Conservation (phyloP, 2,797 vertebrate species). For the Cryptoprocta ferox region DNA sequence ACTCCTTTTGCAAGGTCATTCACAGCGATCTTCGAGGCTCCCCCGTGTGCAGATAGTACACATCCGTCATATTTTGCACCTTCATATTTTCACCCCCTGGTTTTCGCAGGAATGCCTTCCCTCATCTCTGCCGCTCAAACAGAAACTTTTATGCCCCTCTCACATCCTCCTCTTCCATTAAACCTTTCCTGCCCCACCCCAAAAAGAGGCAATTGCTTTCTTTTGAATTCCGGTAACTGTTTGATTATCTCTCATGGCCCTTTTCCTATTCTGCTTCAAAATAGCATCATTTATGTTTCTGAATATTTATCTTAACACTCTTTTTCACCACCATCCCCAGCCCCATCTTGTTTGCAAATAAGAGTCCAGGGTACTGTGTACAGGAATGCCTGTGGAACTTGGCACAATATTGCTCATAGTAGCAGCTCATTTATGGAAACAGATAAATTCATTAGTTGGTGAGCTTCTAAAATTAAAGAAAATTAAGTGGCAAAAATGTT, state of each 20-base stretch:
- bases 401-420: neutral
- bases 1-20: neutral
- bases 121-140: neutral
- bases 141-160: neutral
- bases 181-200: neutral
- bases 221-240: neutral
- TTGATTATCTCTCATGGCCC: neutral
- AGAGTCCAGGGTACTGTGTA: neutral
- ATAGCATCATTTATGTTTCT: neutral
- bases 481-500: constrained; percentile 29
- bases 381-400: neutral
- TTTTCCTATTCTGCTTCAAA: constrained; percentile 12
- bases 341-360: neutral
- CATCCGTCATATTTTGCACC: neutral
- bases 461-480: constrained; percentile 37
- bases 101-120: neutral
- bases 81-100: neutral
- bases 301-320: constrained; percentile 34
- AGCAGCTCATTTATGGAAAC: constrained; percentile 10
- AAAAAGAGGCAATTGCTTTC: neutral
- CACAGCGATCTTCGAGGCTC: neutral
- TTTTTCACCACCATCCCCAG: neutral
- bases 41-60: neutral
- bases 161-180: neutral
- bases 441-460: neutral